Base-by-base conservation (phyloP, 1,140 invertebrate genomes). In the Glossosoma conforme region DNA sequence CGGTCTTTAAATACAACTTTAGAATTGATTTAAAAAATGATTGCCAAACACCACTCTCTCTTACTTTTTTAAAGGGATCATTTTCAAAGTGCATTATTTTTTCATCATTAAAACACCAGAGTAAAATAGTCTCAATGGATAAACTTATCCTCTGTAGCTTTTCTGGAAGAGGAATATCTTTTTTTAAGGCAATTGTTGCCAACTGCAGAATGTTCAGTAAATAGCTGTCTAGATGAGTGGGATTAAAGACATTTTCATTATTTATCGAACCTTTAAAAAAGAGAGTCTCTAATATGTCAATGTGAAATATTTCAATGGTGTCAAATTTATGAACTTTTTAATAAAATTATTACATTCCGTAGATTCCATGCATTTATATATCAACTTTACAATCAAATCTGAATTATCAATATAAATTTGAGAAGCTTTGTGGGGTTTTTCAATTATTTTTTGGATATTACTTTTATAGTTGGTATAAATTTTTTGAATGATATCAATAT, bases 11-110 rank as follows among this genome's bases (percentile, higher is more conserved):
- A 2, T 80, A 78, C 50, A 75, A 67, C 64, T 83, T 86, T 18
- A 87, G 66, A 28, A 77, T 76, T 32, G 74, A 74, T 65, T 84
- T 80, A 43, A 77, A 79, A 59, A 83, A 86, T 41, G 79, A 79
- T 13, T 80, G 70, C 78, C 85, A 86, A 4, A 76, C 75, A 25
- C 77, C 66, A 61, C 75, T 78, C 48, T 74, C 75, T 25, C 59
- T 74, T 2, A 82, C 49, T 52, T 70, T 66, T 25, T 71, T 68
- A 51, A 74, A 77, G 3, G 66, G 61, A 19, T 69, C 62, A 37
- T 69, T 64, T 30, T 69, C 37, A 1, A 65, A 52, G 5, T 55
- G 55, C 1, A 62, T 45, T 59, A 65, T 67, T 36, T 67, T 67
- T 18, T 59, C 24, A 18, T 62, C 53, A 32, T 50, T 14, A 59